phyloP scores from a whole-genome alignment of 2,113 vertebrate species.

The Colinus virginianus region DNA sequence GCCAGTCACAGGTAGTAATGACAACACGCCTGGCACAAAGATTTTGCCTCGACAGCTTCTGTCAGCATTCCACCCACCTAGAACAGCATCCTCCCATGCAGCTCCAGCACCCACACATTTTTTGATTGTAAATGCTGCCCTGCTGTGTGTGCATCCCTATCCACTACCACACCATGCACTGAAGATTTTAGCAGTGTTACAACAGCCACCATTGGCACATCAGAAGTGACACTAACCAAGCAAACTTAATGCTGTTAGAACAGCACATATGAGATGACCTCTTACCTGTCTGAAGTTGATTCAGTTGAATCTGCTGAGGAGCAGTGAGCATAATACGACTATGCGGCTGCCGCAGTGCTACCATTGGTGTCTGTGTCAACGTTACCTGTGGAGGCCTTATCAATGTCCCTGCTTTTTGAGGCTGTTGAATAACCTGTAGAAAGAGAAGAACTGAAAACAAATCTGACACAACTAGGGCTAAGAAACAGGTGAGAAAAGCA shows the following conservation, averaged over 20 bases:
- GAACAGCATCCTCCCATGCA: neutral
- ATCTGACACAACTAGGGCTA: neutral
- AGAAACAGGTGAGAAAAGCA: neutral
- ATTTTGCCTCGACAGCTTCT: neutral
- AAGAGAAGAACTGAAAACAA: neutral
- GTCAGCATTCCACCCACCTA: neutral
- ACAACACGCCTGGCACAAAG: neutral
- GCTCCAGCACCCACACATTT: neutral
- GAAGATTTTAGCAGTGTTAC: neutral
- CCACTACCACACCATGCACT: fast-evolving
- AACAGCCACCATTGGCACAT: neutral
- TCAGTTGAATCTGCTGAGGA: conserved; percentile 86
- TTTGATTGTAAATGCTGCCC: neutral
- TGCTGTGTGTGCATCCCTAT: neutral
- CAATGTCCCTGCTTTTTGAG: conserved; percentile 89
- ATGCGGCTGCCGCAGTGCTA: conserved; percentile 89
- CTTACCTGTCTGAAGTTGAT: conserved; percentile 89
- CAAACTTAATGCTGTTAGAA: neutral
- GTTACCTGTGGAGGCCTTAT: conserved; percentile 92
- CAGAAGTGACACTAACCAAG: neutral
- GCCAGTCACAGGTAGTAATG: neutral
- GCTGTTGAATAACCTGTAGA: conserved; percentile 85
- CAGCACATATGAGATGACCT: fast-evolving
- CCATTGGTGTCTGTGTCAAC: conserved; percentile 89
- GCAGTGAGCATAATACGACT: conserved; percentile 90